Percentiles rank a stretch among this genome's conserved stretches.
Conservation (phyloP, 1,140 invertebrate genomes). For the Seison nebaliae region DNA sequence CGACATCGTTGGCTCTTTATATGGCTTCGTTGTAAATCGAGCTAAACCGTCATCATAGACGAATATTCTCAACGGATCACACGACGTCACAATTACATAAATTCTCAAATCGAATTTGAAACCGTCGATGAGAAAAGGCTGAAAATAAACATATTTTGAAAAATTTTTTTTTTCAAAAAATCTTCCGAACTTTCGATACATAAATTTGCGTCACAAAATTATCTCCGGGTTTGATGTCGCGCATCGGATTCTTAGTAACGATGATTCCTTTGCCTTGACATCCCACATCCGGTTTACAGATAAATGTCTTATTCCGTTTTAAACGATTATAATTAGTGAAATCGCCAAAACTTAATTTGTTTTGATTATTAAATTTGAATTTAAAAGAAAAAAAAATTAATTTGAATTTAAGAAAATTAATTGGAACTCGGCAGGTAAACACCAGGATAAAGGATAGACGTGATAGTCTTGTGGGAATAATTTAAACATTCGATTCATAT, state of each 20-base stretch:
- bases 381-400: conserved; percentile 2
- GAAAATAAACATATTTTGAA: conserved; percentile 15
- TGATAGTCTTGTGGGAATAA: conserved; percentile 59
- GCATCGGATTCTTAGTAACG: conserved; percentile 44
- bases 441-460: conserved; percentile 74
- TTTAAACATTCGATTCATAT: conserved; percentile 55
- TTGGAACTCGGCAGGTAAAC: conserved; percentile 55
- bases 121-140: conserved; percentile 33
- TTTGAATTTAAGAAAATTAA: neutral
- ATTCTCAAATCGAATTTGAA: conserved; percentile 33
- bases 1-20: conserved; percentile 42
- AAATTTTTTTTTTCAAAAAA: conserved; percentile 1
- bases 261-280: conserved; percentile 60
- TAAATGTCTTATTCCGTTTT: conserved; percentile 46
- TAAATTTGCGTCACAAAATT: conserved; percentile 13
- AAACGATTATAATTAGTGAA: conserved; percentile 22
- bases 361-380: neutral
- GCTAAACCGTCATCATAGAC: conserved; percentile 29
- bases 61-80: conserved; percentile 29
- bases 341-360: conserved; percentile 21
- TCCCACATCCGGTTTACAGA: conserved; percentile 57
- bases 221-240: conserved; percentile 39
- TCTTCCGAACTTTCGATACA: conserved; percentile 1
- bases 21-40: conserved; percentile 56
- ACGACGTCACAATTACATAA: conserved; percentile 30